Conservation (phyloP, 37 sponge, comb jelly and placozoan species). For the Tethya wilhelma region DNA sequence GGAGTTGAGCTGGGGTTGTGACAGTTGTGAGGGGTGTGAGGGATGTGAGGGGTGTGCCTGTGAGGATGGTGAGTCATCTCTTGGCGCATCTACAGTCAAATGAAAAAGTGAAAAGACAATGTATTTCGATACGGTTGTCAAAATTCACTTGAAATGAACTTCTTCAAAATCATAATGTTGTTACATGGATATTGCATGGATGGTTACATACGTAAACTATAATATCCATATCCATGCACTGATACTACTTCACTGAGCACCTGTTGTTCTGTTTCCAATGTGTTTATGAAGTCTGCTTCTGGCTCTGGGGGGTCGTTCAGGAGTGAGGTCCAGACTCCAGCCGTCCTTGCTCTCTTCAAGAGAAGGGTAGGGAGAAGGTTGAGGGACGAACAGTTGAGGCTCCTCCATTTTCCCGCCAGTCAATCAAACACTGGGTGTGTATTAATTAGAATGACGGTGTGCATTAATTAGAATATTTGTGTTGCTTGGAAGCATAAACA, state of each 20-base stretch:
- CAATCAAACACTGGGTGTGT: neutral
- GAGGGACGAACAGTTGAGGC: slow-evolving; percentile 19
- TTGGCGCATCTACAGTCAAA: neutral
- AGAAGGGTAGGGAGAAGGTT: slow-evolving; percentile 28
- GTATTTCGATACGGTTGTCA: too few species aligned
- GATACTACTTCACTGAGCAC: too few species aligned
- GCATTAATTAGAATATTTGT: slow-evolving; percentile 20
- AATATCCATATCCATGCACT: too few species aligned
- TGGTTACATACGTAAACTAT: too few species aligned
- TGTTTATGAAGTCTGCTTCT: neutral
- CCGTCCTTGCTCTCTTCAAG: neutral
- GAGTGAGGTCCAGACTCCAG: slow-evolving; percentile 38
- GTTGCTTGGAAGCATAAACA: slow-evolving; percentile 20
- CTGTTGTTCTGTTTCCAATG: neutral
- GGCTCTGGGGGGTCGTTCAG: slow-evolving; percentile 9
- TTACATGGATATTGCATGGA: too few species aligned
- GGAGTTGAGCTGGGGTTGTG: slow-evolving; percentile 37
- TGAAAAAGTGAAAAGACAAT: too few species aligned
- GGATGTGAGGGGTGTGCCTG: neutral
- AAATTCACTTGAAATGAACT: too few species aligned
- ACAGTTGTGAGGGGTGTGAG: neutral
- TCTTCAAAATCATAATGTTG: too few species aligned
- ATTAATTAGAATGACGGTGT: neutral
- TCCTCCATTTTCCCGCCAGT: slow-evolving; percentile 18
- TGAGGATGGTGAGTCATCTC: neutral